Evolutionary conservation across 37 sponge, comb jelly and placozoan species (phyloP).

Genomic region (Beroe forskalii): DNA sequence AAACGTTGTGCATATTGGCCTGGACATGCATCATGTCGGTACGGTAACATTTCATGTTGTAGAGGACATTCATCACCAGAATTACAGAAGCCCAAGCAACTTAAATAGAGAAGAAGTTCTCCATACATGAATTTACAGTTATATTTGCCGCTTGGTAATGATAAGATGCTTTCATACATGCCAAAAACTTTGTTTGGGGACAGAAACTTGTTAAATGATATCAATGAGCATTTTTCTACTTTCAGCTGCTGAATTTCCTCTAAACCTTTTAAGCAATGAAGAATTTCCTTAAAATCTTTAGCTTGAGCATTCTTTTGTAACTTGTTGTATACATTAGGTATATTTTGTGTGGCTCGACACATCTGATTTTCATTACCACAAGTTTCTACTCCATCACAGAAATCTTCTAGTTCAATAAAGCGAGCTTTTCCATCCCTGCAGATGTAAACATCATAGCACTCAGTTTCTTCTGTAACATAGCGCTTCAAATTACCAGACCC

Average conservation of each 20-base stretch:
- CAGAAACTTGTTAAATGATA: background rate
- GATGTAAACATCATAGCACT: background rate
- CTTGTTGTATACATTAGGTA: background rate
- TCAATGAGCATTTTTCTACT: background rate
- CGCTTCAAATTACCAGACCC: background rate
- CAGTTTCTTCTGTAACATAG: background rate
- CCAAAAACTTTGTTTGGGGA: background rate
- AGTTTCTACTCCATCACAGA: background rate
- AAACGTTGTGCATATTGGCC: background rate
- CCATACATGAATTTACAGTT: background rate
- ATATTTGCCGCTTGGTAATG: background rate
- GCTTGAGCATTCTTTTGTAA: no score
- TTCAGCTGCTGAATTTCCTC: background rate
- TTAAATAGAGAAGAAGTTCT: background rate
- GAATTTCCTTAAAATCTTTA: no score
- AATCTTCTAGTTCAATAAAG: background rate
- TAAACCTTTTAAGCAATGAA: background rate
- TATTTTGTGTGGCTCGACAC: background rate
- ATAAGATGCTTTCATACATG: background rate
- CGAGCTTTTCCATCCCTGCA: background rate
- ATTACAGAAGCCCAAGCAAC: background rate
- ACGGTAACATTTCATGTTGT: background rate
- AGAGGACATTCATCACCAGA: background rate
- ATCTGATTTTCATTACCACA: background rate
- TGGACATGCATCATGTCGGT: background rate